Percentiles rank a stretch among this genome's conserved stretches.
Conservation (phyloP, 2,113 vertebrate genomes). For the Trinectes maculatus region DNA sequence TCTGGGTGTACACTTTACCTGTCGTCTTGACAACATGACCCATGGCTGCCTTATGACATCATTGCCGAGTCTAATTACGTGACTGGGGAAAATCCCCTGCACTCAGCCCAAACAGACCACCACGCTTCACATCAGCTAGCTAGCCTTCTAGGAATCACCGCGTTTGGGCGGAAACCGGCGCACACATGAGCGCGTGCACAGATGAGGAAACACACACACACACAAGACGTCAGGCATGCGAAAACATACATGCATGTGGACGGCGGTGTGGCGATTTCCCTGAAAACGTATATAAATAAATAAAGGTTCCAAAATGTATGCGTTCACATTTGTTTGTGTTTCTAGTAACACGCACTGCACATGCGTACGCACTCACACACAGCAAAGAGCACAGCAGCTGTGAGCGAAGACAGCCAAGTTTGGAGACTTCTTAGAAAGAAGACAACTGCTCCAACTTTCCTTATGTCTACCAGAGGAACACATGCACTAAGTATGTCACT, state of each 20-base stretch:
- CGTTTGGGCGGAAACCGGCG: slow-evolving; percentile 46
- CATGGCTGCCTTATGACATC: slow-evolving; percentile 67
- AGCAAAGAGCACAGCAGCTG: slow-evolving; percentile 48
- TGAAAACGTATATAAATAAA: background rate
- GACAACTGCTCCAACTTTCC: slow-evolving; percentile 11
- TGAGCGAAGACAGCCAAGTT: slow-evolving; percentile 36
- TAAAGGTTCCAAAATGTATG: slow-evolving; percentile 8
- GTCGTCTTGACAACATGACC: slow-evolving; percentile 71
- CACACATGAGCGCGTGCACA: slow-evolving; percentile 17
- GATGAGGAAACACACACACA: background rate
- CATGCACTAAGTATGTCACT: background rate
- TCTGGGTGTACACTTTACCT: slow-evolving; percentile 60
- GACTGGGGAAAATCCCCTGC: slow-evolving; percentile 68
- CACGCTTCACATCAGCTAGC: slow-evolving; percentile 37
- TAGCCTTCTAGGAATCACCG: slow-evolving; percentile 64
- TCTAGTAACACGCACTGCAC: background rate
- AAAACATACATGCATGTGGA: background rate
- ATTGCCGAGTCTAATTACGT: slow-evolving; percentile 66
- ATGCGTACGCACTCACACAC: background rate
- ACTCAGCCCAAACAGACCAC: slow-evolving; percentile 62
- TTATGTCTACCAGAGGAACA: slow-evolving; percentile 3
- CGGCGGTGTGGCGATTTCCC: background rate
- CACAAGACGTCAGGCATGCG: background rate
- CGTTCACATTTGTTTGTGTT: slow-evolving; percentile 11
- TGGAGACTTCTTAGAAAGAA: slow-evolving; percentile 47